Evolutionary conservation across 1,140 invertebrate species (phyloP).

Genomic region (Lepidostoma basale): DNA sequence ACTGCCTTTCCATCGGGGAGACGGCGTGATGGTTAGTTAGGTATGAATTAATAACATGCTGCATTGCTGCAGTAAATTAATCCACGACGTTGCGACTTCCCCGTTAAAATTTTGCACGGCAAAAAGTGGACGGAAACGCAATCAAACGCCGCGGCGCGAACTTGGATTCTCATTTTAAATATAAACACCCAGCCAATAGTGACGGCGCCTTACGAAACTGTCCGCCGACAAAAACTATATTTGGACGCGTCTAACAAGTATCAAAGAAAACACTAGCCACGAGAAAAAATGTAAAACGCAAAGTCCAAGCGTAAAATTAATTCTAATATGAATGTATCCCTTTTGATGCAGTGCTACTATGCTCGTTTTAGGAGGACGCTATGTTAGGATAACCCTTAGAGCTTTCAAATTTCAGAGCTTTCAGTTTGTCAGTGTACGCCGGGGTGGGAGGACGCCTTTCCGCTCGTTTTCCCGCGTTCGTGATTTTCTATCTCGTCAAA

Average conservation of each 20-base stretch:
- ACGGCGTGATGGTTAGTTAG: no score
- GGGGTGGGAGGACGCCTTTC: constrained; percentile 14
- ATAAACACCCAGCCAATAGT: constrained; percentile 30
- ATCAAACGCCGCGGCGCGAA: constrained; percentile 25
- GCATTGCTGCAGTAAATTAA: no score
- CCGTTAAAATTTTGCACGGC: constrained; percentile 10
- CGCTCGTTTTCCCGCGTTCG: background rate
- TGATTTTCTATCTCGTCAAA: constrained; percentile 7
- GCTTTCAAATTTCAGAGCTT: constrained; percentile 21
- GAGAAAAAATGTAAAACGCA: background rate
- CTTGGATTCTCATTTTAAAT: constrained; percentile 34
- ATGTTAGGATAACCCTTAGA: background rate
- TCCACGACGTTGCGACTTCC: no score
- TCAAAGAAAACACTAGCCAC: background rate
- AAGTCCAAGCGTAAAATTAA: no score
- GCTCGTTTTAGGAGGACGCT: no score
- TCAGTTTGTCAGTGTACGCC: constrained; percentile 20
- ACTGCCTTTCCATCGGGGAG: no score
- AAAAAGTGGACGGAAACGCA: constrained; percentile 24
- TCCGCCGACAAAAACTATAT: constrained; percentile 19
- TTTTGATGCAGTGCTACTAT: no score
- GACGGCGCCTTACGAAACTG: constrained; percentile 24
- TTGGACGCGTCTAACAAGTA: background rate
- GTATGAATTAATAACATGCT: no score
- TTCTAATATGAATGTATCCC: no score